A percentile compares a stretch with the other conserved stretches of the same genome.
phyloP scores from a whole-genome alignment of 2,888 invertebrate species.

The Mimumesa dahlbomi region DNA sequence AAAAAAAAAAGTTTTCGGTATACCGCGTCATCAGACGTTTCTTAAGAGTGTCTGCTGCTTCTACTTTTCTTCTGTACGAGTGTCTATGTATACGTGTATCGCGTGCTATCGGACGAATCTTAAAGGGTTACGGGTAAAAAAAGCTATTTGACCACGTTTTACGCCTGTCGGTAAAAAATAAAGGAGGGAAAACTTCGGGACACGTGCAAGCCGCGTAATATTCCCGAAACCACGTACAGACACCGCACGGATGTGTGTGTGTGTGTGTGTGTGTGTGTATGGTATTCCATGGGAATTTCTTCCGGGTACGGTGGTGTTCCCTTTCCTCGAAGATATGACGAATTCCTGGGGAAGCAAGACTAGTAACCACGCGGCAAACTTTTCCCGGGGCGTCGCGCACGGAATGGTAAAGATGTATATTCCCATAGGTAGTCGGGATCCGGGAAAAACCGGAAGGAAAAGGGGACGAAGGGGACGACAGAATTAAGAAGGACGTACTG shows the following conservation, averaged over 20 bases:
- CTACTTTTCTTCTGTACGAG: not conserved
- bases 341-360: slow-evolving; percentile 26
- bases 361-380: slow-evolving; percentile 15
- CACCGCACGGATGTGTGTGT: not conserved
- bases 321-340: slow-evolving; percentile 19
- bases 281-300: slow-evolving; percentile 47
- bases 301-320: slow-evolving; percentile 21
- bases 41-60: too few relatives aligned
- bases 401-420: slow-evolving; percentile 26
- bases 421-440: too few relatives aligned
- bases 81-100: not conserved
- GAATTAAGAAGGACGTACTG: too few relatives aligned
- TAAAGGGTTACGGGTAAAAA: slow-evolving; percentile 14
- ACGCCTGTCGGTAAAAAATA: slow-evolving; percentile 39
- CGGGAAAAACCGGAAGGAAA: too few relatives aligned
- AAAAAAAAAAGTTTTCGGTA: too few relatives aligned
- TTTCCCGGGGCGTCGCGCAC: slow-evolving; percentile 12
- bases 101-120: slow-evolving; percentile 14
- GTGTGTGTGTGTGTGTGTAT: not conserved
- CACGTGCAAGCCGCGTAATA: slow-evolving; percentile 31
- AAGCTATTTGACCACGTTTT: slow-evolving; percentile 43
- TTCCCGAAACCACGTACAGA: slow-evolving; percentile 11
- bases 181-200: slow-evolving; percentile 5
- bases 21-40: slow-evolving; percentile 8
- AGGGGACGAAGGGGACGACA: too few relatives aligned